Evolutionary conservation across 2,888 invertebrate genomes (phyloP).

Genomic region (Drosophila pseudotalamancana): DNA sequence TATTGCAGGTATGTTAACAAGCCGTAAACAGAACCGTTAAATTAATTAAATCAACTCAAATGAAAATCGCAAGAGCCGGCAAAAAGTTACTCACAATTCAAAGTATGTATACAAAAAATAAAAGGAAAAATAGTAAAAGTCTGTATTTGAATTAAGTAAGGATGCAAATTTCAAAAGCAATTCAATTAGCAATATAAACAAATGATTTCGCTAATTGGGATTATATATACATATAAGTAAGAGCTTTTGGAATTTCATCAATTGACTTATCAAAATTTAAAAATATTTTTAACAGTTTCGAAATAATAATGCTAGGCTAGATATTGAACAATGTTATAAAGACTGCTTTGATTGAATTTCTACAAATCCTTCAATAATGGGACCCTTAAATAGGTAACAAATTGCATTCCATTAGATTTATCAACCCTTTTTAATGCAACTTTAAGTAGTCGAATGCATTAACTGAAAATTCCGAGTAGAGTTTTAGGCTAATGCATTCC

Average conservation of each 20-base stretch:
- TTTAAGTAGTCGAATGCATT: no score
- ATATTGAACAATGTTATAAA: no score
- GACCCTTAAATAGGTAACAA: no score
- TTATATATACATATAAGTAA: background rate
- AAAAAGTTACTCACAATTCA: constrained; percentile 2
- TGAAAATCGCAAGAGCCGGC: constrained; percentile 29
- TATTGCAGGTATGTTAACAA: constrained; percentile 65
- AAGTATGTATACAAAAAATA: constrained; percentile 13
- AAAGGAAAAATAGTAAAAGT: background rate
- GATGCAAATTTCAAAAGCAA: constrained; percentile 1
- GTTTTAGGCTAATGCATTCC: background rate
- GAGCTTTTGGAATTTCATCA: no score
- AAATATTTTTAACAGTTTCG: no score
- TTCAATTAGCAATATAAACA: constrained; percentile 36
- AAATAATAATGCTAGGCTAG: no score
- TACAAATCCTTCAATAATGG: no score
- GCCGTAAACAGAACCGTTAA: constrained; percentile 49
- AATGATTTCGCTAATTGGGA: background rate
- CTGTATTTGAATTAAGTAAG: constrained; percentile 24
- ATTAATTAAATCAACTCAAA: constrained; percentile 51
- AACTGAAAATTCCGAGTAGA: background rate
- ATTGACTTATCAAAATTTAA: no score
- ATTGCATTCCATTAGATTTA: no score
- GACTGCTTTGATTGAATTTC: no score
- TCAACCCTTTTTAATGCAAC: no score